Evolutionary conservation across 2,113 vertebrate species (phyloP).

Genomic region (Clarias gariepinus): DNA sequence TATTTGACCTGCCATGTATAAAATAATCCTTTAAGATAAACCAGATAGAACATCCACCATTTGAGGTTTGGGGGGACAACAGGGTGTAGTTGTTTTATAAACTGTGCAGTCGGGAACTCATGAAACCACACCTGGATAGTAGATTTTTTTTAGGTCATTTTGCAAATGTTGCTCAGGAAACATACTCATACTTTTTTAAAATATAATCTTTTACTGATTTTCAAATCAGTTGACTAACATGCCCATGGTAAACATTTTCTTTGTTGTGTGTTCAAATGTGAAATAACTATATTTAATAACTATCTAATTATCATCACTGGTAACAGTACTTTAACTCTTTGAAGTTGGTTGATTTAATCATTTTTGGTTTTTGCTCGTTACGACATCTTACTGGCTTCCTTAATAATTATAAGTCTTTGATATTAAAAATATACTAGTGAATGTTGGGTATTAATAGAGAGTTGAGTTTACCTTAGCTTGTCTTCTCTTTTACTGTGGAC

Average conservation of each 20-base stretch:
- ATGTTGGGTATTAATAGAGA: neutral
- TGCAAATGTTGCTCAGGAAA: neutral
- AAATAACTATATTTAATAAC: neutral
- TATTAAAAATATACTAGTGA: neutral
- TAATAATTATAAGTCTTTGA: neutral
- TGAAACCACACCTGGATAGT: neutral
- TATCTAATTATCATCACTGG: neutral
- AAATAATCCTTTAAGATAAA: neutral
- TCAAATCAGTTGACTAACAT: no score
- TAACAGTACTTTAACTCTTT: neutral
- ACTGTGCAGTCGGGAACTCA: neutral
- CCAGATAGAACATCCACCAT: neutral
- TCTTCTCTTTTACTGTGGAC: neutral
- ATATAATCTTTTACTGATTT: no score
- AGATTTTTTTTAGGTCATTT: neutral
- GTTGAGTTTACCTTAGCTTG: neutral
- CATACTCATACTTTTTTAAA: neutral
- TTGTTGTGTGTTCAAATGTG: neutral
- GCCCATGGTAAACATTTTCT: neutral
- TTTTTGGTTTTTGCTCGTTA: neutral
- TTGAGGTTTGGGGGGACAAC: neutral
- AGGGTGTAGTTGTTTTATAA: neutral
- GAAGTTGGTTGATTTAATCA: neutral
- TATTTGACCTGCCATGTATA: neutral
- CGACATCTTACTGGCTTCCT: neutral